Conservation (phyloP, 2,797 vertebrate genomes). For the Rousettus madagascariensis region DNA sequence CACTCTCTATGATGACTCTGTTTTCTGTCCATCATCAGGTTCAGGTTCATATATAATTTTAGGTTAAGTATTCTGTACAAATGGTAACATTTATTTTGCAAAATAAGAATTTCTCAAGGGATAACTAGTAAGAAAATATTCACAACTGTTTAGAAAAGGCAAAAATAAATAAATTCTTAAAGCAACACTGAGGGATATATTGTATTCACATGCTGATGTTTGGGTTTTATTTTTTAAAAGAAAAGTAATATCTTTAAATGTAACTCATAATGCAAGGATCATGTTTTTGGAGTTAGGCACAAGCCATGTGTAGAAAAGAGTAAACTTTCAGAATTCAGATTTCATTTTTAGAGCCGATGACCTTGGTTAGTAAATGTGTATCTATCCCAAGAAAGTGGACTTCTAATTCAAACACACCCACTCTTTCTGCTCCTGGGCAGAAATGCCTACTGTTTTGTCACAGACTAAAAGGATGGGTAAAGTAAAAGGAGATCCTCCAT, state of each 20-base stretch:
- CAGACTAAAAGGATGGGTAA: background rate
- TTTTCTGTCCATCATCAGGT: background rate
- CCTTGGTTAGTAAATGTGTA: background rate
- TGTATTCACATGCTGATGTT: background rate
- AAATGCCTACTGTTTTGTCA: background rate
- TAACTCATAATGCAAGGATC: background rate
- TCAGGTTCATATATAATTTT: background rate
- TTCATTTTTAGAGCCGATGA: background rate
- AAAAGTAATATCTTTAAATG: slow-evolving; percentile 25
- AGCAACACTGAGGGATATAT: background rate
- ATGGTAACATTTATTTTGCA: background rate
- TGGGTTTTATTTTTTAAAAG: slow-evolving; percentile 30
- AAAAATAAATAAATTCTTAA: slow-evolving; percentile 5
- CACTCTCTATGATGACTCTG: background rate
- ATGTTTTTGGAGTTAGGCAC: background rate
- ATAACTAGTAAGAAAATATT: background rate
- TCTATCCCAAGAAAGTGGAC: background rate
- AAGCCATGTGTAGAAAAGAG: background rate
- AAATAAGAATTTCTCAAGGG: slow-evolving; percentile 49
- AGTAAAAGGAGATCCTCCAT: background rate
- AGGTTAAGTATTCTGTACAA: background rate
- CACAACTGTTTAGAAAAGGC: slow-evolving; percentile 6
- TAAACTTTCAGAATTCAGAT: background rate
- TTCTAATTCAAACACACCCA: background rate
- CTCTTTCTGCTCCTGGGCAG: background rate